Base-by-base conservation (phyloP, 2,888 invertebrate species). In the Archaeoteleia sp. region DNA sequence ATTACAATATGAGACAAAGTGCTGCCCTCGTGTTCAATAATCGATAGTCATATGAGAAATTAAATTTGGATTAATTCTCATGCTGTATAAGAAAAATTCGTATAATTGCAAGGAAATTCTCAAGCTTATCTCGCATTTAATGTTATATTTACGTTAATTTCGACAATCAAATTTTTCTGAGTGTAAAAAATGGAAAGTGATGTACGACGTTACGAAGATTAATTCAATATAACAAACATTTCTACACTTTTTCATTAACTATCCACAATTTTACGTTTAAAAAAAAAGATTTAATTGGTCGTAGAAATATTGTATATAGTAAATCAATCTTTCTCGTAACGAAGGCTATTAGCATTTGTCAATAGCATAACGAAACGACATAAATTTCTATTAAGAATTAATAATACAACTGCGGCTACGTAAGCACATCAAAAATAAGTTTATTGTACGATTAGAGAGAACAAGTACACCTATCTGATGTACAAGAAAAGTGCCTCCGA, bases 361-460 rank as follows among this genome's bases (percentile, higher is more conserved):
- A 67, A 67, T 67, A 67, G 49, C 13, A 14, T 46, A n/a, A 51
- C 10, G 34, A 53, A 39, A 53, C 35, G 54, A 62, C 20, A 54
- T 58, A 63, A 58, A 63, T 54, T 68, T 63, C 54, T 60, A 62
- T 54, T 39, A 30, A 62, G 46, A 58, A 45, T 23, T 62, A 53
- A 51, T 57, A 48, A 58, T 39, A 45, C 17, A 42, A 42, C 39
- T 48, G 35, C 53, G 57, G 53, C 57, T 67, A 67, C 76, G 65
- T 73, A 74, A 79, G 77, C 77, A 79, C 78, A 78, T 81, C 74
- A 80, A 79, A 81, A 81, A 82, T 80, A 82, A 75, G 60, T 81
- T 81, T 80, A 81, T 79, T 81, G 73, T 77, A 73, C 62, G 65
- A 76, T 73, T 70, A 69, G 60, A 73, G 70, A 71, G 58, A 71